These are phyloP conservation scores for Lepus townsendii DNA, from an alignment of 2,797 vertebrate species.

Conservation along the genomic window DNA sequence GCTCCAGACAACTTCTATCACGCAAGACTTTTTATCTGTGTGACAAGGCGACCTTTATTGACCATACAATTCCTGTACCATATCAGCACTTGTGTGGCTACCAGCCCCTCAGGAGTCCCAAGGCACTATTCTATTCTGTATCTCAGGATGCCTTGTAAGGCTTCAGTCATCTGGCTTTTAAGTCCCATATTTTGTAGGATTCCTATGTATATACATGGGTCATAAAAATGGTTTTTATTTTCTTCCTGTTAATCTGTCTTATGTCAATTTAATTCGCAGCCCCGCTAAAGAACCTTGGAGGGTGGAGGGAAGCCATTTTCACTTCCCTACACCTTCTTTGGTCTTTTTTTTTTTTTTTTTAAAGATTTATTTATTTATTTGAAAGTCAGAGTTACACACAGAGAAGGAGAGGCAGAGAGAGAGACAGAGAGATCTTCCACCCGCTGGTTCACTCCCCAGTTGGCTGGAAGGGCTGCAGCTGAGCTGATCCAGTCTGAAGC, in stretches of 20 bases:
- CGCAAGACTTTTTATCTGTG: background rate
- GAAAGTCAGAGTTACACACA: no score
- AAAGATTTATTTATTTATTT: no score
- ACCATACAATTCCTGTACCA: background rate
- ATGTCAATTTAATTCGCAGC: constrained; percentile 30
- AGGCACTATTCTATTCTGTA: background rate
- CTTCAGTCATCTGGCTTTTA: background rate
- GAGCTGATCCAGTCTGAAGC: no score
- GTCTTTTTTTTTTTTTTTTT: background rate
- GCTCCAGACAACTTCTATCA: background rate
- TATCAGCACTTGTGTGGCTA: background rate
- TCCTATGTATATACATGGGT: background rate
- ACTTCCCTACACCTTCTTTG: background rate
- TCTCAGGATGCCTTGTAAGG: background rate
- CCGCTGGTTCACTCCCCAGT: no score
- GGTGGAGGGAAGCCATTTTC: background rate
- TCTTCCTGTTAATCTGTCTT: background rate
- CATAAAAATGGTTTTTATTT: background rate
- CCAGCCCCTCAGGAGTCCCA: background rate
- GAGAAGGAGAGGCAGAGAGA: no score
- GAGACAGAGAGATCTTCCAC: no score
- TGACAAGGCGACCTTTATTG: background rate
- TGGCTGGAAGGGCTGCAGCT: no score
- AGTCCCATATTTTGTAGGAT: background rate
- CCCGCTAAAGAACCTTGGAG: background rate